phyloP scores from a whole-genome alignment of 2,113 vertebrate genomes.

The Garra rufa region DNA sequence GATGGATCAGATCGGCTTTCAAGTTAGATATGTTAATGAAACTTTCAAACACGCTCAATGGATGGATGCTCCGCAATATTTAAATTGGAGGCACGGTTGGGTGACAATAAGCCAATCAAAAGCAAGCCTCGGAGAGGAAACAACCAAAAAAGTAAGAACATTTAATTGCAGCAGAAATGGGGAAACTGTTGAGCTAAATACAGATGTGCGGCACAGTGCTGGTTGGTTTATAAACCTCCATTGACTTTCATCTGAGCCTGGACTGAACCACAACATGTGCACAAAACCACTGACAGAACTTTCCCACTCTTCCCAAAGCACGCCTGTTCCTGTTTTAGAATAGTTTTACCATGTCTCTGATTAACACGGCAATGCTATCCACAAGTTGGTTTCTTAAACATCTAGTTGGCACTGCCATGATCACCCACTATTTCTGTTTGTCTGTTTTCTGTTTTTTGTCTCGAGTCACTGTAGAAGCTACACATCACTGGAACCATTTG shows the following conservation, averaged over 20 bases:
- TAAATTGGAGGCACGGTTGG: not conserved
- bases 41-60: conserved; percentile 4
- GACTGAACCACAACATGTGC: conserved; percentile 46
- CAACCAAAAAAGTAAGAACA: not conserved
- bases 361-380: conserved; percentile 19
- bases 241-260: conserved; percentile 41
- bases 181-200: conserved; percentile 27
- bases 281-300: conserved; percentile 30
- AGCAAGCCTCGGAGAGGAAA: not conserved
- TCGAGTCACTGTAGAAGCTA: not conserved
- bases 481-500: not conserved
- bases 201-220: conserved; percentile 41
- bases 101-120: not conserved
- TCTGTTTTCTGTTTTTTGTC: not conserved
- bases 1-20: conserved; percentile 16
- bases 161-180: conserved; percentile 3
- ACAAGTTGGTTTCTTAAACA: conserved; percentile 6
- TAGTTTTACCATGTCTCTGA: conserved; percentile 29
- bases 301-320: conserved; percentile 21
- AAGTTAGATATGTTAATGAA: conserved; percentile 15
- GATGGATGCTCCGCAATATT: conserved; percentile 9
- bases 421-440: not conserved
- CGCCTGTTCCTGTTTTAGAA: conserved; percentile 31
- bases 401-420: not conserved
- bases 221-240: conserved; percentile 40